Conservation (phyloP, 2,797 vertebrate species). For the Eulemur mongoz region DNA sequence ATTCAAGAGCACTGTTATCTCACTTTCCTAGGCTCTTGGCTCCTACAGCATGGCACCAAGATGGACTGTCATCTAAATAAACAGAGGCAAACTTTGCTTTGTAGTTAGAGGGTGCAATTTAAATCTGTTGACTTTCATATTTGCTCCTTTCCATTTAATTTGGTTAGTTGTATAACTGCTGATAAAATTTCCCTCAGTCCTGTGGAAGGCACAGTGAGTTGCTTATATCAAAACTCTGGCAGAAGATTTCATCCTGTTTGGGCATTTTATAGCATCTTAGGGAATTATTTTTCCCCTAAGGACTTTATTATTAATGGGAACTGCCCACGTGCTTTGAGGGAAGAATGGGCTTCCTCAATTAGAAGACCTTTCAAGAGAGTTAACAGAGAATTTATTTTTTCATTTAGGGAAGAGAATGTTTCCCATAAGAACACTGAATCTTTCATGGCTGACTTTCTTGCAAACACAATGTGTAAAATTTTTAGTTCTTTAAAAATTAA, state of each 20-base stretch:
- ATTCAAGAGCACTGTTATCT: constrained; percentile 29
- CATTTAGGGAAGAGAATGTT: constrained; percentile 74
- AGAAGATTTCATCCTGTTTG: constrained; percentile 51
- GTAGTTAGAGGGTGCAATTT: background rate
- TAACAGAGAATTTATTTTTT: constrained; percentile 66
- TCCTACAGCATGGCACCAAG: background rate
- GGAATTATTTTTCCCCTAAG: constrained; percentile 50
- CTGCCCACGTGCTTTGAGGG: constrained; percentile 52
- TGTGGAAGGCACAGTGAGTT: background rate
- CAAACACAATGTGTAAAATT: constrained; percentile 60
- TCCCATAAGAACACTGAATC: constrained; percentile 77
- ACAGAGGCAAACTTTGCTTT: background rate
- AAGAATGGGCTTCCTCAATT: constrained; percentile 63
- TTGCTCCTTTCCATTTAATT: constrained; percentile 30
- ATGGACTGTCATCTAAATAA: constrained; percentile 28
- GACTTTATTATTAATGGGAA: constrained; percentile 73
- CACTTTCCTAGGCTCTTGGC: background rate
- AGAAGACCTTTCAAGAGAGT: constrained; percentile 60
- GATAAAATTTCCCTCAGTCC: constrained; percentile 19
- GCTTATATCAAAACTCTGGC: constrained; percentile 17
- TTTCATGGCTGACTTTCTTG: constrained; percentile 70
- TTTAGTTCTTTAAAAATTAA: constrained; percentile 78
- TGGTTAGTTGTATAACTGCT: constrained; percentile 19
- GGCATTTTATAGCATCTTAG: constrained; percentile 43
- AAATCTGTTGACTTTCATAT: constrained; percentile 45